Conservation (phyloP, 2,113 vertebrate species). For the Boulengeromyrus knoepffleri region DNA sequence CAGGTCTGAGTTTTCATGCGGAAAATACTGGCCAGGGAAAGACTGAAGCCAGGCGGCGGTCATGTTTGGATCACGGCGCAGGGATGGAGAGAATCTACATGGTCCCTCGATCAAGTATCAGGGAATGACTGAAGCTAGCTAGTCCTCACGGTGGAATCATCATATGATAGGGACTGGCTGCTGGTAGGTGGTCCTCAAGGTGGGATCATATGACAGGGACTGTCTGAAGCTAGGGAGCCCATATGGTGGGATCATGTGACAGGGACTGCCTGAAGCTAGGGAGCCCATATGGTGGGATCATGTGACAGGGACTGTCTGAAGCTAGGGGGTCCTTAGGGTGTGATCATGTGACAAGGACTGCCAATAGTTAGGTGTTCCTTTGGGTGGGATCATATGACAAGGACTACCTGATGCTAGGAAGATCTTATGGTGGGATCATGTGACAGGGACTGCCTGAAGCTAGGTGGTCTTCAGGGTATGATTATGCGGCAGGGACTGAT, state of each 20-base stretch:
- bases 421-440: slow-evolving; percentile 13
- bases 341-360: neutral
- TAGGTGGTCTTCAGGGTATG: neutral
- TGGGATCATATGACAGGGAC: neutral
- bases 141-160: slow-evolving; percentile 19
- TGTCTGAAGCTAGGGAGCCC: neutral
- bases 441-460: neutral
- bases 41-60: slow-evolving; percentile 36
- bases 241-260: neutral
- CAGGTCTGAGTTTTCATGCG: neutral
- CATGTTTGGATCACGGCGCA: neutral
- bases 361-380: neutral
- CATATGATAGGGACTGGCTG: neutral
- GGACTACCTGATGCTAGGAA: slow-evolving; percentile 12
- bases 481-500: neutral
- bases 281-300: neutral
- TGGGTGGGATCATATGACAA: neutral
- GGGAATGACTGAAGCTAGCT: slow-evolving; percentile 30
- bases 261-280: neutral
- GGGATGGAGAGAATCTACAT: neutral
- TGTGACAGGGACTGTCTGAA: neutral
- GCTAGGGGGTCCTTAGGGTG: slow-evolving; percentile 23
- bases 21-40: neutral
- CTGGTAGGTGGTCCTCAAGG: neutral
- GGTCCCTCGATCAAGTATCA: neutral